A percentile compares a stretch with the other conserved stretches of the same genome.
phyloP scores from a whole-genome alignment of 2,113 vertebrate species.

The Ictidomys tridecemlineatus region DNA sequence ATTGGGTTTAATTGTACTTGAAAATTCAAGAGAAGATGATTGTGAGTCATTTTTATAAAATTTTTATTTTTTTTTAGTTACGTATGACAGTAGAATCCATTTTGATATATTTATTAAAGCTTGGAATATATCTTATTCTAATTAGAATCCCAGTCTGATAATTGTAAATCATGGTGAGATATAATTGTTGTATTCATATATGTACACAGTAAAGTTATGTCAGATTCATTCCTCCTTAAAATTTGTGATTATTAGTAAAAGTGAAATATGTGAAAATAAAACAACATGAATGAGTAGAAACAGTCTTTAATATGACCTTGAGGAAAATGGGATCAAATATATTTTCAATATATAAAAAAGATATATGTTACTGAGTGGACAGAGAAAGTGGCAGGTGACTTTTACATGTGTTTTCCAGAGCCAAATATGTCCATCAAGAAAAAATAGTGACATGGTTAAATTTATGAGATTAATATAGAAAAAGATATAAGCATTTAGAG shows the following conservation, averaged over 20 bases:
- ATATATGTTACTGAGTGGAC: rapidly evolving
- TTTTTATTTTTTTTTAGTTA: too few species aligned
- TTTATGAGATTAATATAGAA: neutral
- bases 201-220: too few species aligned
- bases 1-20: neutral
- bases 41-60: neutral
- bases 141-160: too few species aligned
- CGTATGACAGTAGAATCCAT: too few species aligned
- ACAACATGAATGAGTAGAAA: neutral
- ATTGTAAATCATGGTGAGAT: too few species aligned
- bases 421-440: neutral
- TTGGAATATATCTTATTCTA: too few species aligned
- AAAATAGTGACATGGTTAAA: neutral
- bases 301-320: neutral
- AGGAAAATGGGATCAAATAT: neutral
- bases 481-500: neutral
- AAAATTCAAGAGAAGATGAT: neutral
- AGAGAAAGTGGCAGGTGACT: neutral
- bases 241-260: neutral
- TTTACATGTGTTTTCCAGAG: neutral
- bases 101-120: too few species aligned
- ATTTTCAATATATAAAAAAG: neutral
- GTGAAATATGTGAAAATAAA: neutral
- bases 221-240: neutral
- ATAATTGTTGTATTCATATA: too few species aligned